These are phyloP conservation scores for Dendrocopos noguchii DNA, from an alignment of 2,113 vertebrate genomes.

Conservation along the genomic window DNA sequence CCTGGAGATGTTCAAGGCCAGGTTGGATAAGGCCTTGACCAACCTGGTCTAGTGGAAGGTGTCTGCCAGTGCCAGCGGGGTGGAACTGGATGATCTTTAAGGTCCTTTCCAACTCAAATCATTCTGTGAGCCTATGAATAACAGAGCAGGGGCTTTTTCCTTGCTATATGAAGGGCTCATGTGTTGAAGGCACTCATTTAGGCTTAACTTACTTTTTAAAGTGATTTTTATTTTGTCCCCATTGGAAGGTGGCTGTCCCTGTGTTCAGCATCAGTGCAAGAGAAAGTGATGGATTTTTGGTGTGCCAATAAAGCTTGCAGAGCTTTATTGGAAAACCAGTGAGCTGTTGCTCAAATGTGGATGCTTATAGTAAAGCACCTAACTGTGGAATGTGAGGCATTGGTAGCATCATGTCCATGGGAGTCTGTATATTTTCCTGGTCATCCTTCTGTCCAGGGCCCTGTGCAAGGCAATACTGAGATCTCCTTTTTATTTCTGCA, in stretches of 20 bases:
- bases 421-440: accelerated
- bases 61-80: too few relatives aligned
- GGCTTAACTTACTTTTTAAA: background rate
- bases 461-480: background rate
- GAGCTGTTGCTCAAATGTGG: background rate
- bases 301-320: accelerated
- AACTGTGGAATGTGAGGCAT: accelerated
- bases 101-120: too few relatives aligned
- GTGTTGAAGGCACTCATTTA: background rate
- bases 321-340: background rate
- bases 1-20: too few relatives aligned
- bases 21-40: too few relatives aligned
- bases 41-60: too few relatives aligned
- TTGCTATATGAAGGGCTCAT: background rate
- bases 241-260: accelerated
- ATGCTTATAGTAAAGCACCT: background rate
- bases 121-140: too few relatives aligned
- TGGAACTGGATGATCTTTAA: too few relatives aligned
- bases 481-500: background rate
- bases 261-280: background rate
- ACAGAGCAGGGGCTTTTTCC: background rate
- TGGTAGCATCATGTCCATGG: accelerated
- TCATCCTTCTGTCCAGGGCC: background rate
- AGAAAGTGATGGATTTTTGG: background rate
- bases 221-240: background rate